Base-by-base conservation (phyloP, 2,797 vertebrate species). In the Mus spretus region DNA sequence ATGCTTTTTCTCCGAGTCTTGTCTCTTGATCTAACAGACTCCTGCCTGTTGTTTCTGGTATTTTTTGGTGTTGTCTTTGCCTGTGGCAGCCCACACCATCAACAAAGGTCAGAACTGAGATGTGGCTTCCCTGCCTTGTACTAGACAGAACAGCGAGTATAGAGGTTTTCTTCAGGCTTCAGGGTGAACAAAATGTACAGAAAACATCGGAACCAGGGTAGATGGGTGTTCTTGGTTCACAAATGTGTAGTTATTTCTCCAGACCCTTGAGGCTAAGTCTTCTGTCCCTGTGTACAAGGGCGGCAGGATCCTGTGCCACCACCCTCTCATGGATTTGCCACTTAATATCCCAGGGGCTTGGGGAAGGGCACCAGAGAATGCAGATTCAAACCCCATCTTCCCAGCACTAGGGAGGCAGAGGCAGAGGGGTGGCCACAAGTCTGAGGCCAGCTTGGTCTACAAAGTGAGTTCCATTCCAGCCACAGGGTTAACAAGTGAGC, bases 21-120 rank as follows among this genome's bases (percentile, higher is more conserved):
- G 95, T 97, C 97, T 95, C 91, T 94, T 53, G 91, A 86, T 94
- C 95, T 97, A 92, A 97, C 95, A 97, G 96, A 70, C 87, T 85
- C 91, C 93, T 74, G 86, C 87, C 57, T 74, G 47, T 34, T 85
- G 74, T 88, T 37, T 88, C 89, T 93, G 96, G 90, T 94, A 87
- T 75, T 91, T 74, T 37, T 91, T 63, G 82, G 72, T 26, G 40
- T 31, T 91, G 93, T 80, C 85, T 88, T 78, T 81, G 96, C 95
- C 96, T 13, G 53, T 50, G 91, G 95, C 96, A 67, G 40, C 40
- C 53, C 26, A 59, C 34, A 61, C 87, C n/a, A 26, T 65, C 87
- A 34, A 5, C 0, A 0, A n/a, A 59, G 37, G n/a, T 6, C 75
- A 37, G 72, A 87, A 85, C 4, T 89, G 59, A 91, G 82, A 17